Evolutionary conservation across 2,113 vertebrate genomes (phyloP), one percentile per base, ranked within the genome.

Genomic region (Forbesichthys papilliferus): DNA sequence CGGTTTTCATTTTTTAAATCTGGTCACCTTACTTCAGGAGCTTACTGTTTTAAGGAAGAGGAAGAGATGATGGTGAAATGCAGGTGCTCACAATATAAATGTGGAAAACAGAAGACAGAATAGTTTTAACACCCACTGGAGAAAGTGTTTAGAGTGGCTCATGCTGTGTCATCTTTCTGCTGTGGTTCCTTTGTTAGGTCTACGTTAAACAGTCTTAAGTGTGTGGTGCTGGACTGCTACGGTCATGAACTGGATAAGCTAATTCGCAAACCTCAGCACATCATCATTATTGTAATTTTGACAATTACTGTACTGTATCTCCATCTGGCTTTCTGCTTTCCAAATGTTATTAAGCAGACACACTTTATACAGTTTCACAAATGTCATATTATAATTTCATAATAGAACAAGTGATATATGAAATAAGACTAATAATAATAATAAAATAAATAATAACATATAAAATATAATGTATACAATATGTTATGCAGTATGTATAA

Each of bases 61-160:
- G 56, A 70, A 42, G 9, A 61, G 18, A 64, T 9, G 63, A 64
- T 42, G 36, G 4, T 8, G 68, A n/a, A 20, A 67, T 69, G 66
- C 68, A 63, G 61, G 64, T 80, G 71, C 77, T 82, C 81, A 76
- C 74, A 78, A 52, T 78, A 69, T 49, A 57, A 74, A 80, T 79
- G 74, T 67, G 11, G 51, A 51, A 64, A 49, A 27, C 64, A 81
- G 78, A 77, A 61, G 33, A 58, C 75, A 68, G 61, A 57, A 76
- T 62, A 78, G 20, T 20, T 20, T 20, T 20, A 20, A 20, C 20
- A 20, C 20, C 20, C 75, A 46, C 34, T 68, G 74, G 72, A 7
- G 69, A 82, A 73, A 3, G 16, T 86, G 85, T 89, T 88, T 85
- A 81, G 73, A 48, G 73, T 67, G 3, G 66, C 34, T 57, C 18